Evolutionary conservation across 2,888 invertebrate genomes (phyloP).

Genomic region (Strigamia crassipes): DNA sequence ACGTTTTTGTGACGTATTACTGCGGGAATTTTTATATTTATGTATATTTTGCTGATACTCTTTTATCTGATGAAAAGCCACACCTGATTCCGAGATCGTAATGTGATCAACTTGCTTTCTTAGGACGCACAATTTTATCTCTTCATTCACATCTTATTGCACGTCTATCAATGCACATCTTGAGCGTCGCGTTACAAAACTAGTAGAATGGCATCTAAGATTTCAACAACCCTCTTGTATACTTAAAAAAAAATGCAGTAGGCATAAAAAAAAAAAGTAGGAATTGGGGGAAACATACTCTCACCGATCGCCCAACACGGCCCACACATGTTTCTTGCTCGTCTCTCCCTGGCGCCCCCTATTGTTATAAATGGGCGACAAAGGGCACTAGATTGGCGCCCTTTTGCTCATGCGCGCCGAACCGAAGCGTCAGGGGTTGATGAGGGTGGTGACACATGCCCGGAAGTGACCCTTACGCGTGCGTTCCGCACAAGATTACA

Average conservation of each 20-base stretch:
- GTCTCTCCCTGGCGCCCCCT: constrained; percentile 12
- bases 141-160: neutral
- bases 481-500: constrained; percentile 40
- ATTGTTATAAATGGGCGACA: constrained; percentile 29
- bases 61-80: neutral
- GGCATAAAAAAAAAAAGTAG: neutral
- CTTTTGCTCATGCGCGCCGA: constrained; percentile 40
- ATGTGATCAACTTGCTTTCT: constrained; percentile 30
- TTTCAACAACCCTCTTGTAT: neutral
- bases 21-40: neutral
- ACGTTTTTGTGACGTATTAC: too few species aligned
- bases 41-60: neutral
- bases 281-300: neutral
- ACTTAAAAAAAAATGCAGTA: neutral
- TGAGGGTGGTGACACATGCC: constrained; percentile 42
- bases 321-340: constrained; percentile 7
- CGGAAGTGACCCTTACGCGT: constrained; percentile 40
- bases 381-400: constrained; percentile 22
- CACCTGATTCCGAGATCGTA: constrained; percentile 4
- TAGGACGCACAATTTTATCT: constrained; percentile 19
- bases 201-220: constrained; percentile 20
- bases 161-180: constrained; percentile 1
- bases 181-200: neutral
- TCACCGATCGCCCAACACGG: neutral
- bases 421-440: constrained; percentile 31